A percentile compares a stretch with the other conserved stretches of the same genome.
Evolutionary conservation across 2,113 vertebrate genomes (phyloP).

Genomic region (Clarias batrachus): DNA sequence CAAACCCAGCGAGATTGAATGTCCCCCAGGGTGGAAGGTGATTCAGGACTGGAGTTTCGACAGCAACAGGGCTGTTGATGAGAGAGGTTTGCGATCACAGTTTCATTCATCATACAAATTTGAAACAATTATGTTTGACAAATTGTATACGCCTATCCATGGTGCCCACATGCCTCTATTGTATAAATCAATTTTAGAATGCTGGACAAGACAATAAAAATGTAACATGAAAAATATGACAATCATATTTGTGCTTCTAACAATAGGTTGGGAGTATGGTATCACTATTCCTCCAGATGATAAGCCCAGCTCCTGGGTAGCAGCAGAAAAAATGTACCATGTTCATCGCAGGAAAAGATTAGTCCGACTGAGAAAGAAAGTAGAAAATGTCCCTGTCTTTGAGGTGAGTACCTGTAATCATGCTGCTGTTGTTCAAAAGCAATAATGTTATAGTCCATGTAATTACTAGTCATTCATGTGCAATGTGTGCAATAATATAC

Average conservation of each 20-base stretch:
- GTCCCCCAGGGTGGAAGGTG: slow-evolving; percentile 90
- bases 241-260: not conserved
- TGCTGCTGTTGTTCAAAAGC: not conserved
- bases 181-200: not conserved
- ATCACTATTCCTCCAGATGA: slow-evolving; percentile 90
- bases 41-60: slow-evolving; percentile 89
- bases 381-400: slow-evolving; percentile 61
- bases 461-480: not conserved
- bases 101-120: not conserved
- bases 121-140: not conserved
- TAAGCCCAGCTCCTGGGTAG: slow-evolving; percentile 91
- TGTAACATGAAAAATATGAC: not conserved
- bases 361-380: slow-evolving; percentile 81
- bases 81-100: slow-evolving; percentile 77
- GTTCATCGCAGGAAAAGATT: slow-evolving; percentile 86
- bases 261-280: slow-evolving; percentile 94
- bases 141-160: not conserved
- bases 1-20: slow-evolving; percentile 77
- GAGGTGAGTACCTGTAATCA: slow-evolving; percentile 68
- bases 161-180: not conserved
- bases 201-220: not conserved
- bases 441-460: not conserved
- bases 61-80: slow-evolving; percentile 92
- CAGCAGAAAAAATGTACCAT: slow-evolving; percentile 97
- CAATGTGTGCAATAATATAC: not conserved